Evolutionary conservation across 2,113 vertebrate genomes (phyloP), one percentile per base, ranked within the genome.

Genomic region (Tautogolabrus adspersus): DNA sequence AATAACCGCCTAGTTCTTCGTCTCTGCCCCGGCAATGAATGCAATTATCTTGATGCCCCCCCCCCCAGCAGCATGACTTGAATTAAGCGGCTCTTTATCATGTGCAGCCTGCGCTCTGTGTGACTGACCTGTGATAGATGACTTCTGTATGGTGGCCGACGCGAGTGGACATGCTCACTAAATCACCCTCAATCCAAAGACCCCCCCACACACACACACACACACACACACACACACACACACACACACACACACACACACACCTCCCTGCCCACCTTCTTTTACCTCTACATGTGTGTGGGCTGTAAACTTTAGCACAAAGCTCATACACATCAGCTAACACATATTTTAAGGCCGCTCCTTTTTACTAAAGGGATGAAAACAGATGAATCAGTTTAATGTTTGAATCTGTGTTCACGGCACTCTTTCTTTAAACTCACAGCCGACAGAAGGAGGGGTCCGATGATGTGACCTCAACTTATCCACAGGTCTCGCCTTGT

Each of bases 41-140:
- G 47, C 3, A 67, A 58, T 88, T 84, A 68, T 71, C 59, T 80
- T 10, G 22, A 76, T 66, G 64, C 44, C 15, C 19, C 74, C 18
- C 51, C 44, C 42, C 47, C 6, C 38, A 60, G 26, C 54, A 10
- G 57, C 68, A 23, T 34, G 56, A 66, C 63, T 62, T 37, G 66
- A 71, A 58, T 85, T 59, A 82, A 83, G 47, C 9, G 3, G 8
- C 38, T 34, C 37, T 85, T 71, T 12, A 72, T 83, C 71, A 26
- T 1, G 56, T 11, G 59, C 67, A 0, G 38, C 5, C 10, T 11
- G 19, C 2, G 38, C 73, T 26, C 64, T 2, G 62, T 61, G 49
- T 57, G 58, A 68, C 74, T 61, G 75, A 76, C 34, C 75, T 13
- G 0, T 91, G 84, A 92, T 87, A 23, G 86, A 92, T 91, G 82